Conservation (phyloP, 2,888 invertebrate species). For the Troglohyphantes excavatus region DNA sequence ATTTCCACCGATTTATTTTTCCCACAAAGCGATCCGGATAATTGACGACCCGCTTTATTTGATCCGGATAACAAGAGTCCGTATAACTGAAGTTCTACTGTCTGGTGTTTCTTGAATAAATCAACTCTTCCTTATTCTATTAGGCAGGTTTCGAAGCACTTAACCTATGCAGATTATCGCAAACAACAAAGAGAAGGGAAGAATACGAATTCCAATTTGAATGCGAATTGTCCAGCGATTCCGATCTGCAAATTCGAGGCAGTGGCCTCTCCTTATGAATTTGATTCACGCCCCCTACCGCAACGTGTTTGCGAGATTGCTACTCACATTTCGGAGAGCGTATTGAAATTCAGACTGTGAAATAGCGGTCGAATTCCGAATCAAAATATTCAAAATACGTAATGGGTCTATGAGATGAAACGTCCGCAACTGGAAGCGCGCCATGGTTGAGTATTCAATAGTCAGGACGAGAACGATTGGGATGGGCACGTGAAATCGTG, state of each 20-base stretch:
- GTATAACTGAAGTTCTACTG: too few relatives aligned
- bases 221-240: too few relatives aligned
- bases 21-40: too few relatives aligned
- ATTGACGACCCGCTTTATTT: too few relatives aligned
- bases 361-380: background rate
- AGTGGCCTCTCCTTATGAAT: background rate
- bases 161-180: too few relatives aligned
- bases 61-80: too few relatives aligned
- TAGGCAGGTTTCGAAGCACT: too few relatives aligned
- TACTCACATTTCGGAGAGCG: background rate
- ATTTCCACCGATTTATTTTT: too few relatives aligned
- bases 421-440: background rate
- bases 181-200: too few relatives aligned
- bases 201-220: too few relatives aligned
- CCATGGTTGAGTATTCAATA: background rate
- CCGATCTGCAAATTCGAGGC: background rate
- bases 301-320: background rate
- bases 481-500: conserved; percentile 12
- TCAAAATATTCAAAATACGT: background rate
- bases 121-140: too few relatives aligned
- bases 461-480: background rate
- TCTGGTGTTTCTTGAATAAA: too few relatives aligned
- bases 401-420: background rate
- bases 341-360: background rate
- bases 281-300: background rate